phyloP scores from a whole-genome alignment of 2,113 vertebrate species.

The Strigops habroptila region DNA sequence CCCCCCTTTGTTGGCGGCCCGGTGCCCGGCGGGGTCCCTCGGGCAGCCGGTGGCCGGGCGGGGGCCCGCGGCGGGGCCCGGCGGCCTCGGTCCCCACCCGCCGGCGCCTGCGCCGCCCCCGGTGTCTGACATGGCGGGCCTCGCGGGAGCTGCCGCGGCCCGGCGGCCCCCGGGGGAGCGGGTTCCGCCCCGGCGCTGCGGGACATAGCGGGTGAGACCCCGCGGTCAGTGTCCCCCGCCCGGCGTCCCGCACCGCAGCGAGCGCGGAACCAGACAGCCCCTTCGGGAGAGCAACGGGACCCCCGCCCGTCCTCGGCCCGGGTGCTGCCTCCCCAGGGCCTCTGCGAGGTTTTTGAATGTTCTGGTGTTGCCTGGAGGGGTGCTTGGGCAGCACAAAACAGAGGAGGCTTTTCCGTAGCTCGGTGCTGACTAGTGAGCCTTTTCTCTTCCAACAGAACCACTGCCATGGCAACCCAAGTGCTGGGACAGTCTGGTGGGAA shows the following conservation, averaged over 20 bases:
- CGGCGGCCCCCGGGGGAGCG: background rate
- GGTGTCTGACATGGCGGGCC: background rate
- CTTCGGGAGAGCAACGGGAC: background rate
- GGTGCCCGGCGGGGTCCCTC: background rate
- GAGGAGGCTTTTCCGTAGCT: background rate
- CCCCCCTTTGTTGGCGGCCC: background rate
- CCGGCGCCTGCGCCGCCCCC: background rate
- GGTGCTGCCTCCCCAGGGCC: background rate
- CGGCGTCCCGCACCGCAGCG: background rate
- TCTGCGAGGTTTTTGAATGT: background rate
- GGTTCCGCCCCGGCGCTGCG: background rate
- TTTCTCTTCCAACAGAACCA: constrained; percentile 34
- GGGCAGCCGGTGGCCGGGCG: background rate
- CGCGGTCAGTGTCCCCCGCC: background rate
- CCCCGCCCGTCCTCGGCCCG: rapidly evolving
- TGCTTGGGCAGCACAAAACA: background rate
- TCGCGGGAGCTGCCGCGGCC: background rate
- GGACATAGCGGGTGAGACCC: background rate
- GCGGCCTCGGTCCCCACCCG: background rate
- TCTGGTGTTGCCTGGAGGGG: background rate
- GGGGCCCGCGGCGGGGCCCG: background rate
- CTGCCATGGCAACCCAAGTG: constrained; percentile 86
- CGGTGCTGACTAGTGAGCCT: background rate
- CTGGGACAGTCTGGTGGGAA: constrained; percentile 80
- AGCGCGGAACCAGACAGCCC: background rate